phyloP scores from a whole-genome alignment of 2,888 invertebrate species.

The Oscheius sp. region DNA sequence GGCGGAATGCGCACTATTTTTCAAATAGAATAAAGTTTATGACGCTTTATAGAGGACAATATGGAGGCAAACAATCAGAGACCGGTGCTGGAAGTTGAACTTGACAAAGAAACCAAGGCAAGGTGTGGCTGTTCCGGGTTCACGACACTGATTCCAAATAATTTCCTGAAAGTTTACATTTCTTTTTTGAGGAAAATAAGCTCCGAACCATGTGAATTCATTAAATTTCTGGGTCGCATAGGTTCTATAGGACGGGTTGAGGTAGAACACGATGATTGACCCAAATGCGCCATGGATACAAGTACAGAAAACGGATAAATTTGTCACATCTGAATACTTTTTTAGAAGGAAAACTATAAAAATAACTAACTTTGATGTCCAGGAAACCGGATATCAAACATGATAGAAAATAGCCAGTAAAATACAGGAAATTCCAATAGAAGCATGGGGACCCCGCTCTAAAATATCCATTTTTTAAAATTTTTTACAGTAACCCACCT shows the following conservation, averaged over 20 bases:
- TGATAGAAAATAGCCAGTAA: neutral
- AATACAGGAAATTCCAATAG: conserved; percentile 18
- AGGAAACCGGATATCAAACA: conserved; percentile 21
- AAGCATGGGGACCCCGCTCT: conserved; percentile 9
- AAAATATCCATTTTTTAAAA: neutral
- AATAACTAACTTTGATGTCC: conserved; percentile 13
- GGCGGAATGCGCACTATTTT: no score
- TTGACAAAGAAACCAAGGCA: no score
- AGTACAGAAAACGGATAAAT: conserved; percentile 6
- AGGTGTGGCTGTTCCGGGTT: no score
- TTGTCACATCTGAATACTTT: conserved; percentile 4
- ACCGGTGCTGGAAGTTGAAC: no score
- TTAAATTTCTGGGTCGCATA: no score
- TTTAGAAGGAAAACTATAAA: neutral
- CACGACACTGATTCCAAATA: no score
- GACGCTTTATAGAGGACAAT: no score
- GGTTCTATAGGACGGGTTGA: conserved; percentile 2
- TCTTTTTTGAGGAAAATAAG: no score
- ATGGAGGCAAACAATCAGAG: neutral
- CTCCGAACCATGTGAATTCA: no score
- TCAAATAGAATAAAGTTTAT: no score
- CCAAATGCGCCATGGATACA: conserved; percentile 17
- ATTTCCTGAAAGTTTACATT: no score
- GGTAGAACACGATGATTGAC: conserved; percentile 17
- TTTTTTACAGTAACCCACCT: neutral